Evolutionary conservation across 2,888 invertebrate genomes (phyloP).

Genomic region (Oligia latruncula): DNA sequence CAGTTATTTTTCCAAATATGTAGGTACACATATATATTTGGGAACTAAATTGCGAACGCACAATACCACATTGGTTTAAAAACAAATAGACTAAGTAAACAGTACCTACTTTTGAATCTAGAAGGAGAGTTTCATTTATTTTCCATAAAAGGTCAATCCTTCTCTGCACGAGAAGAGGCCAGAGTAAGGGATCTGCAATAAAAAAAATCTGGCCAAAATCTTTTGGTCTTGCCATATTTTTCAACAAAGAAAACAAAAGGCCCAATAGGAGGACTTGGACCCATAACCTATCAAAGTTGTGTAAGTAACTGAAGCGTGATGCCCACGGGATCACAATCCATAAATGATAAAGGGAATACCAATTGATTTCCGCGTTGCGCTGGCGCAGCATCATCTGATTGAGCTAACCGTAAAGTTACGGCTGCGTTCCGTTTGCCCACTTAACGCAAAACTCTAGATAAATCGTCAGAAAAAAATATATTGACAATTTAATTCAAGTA

Average conservation of each 20-base stretch:
- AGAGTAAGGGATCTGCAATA: background rate
- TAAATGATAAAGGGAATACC: conserved; percentile 75
- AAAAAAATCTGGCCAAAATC: background rate
- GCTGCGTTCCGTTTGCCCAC: conserved; percentile 61
- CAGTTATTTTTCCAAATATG: background rate
- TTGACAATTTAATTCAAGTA: conserved; percentile 41
- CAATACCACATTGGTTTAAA: background rate
- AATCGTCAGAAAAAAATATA: conserved; percentile 38
- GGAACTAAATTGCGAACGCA: background rate
- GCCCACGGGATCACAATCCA: conserved; percentile 76
- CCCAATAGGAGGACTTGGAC: background rate
- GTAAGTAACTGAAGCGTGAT: conserved; percentile 73
- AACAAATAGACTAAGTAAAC: background rate
- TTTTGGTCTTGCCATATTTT: background rate
- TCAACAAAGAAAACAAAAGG: background rate
- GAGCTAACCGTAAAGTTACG: conserved; percentile 78
- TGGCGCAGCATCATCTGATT: conserved; percentile 80
- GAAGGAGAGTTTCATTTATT: background rate
- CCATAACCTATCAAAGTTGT: conserved; percentile 38
- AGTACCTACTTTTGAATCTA: conserved; percentile 17
- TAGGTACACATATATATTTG: background rate
- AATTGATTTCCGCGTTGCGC: conserved; percentile 85
- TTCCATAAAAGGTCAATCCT: background rate
- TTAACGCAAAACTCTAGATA: conserved; percentile 45
- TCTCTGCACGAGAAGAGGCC: background rate